These are phyloP conservation scores for Gymnarchus niloticus DNA, from an alignment of 2,113 vertebrate genomes.

Conservation along the genomic window DNA sequence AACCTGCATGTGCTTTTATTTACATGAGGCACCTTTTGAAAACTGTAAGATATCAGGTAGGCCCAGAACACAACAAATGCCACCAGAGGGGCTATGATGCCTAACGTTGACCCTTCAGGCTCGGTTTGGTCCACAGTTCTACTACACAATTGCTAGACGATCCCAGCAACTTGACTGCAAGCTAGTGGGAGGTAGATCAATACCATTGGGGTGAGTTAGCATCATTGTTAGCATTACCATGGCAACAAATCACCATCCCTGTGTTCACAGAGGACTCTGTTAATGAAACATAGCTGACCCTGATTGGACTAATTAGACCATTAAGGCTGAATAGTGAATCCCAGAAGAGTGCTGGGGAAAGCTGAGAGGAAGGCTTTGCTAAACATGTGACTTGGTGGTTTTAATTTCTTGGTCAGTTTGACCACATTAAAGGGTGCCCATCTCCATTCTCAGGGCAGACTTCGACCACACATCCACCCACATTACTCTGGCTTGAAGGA, in stretches of 20 bases:
- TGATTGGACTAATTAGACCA: slow-evolving; percentile 8
- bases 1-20: not conserved
- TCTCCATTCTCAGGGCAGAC: not conserved
- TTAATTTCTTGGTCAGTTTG: not conserved
- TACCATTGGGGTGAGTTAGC: not conserved
- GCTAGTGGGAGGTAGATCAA: not conserved
- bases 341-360: not conserved
- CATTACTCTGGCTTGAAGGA: too few relatives aligned
- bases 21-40: not conserved
- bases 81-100: not conserved
- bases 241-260: not conserved
- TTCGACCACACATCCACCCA: too few relatives aligned
- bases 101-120: not conserved
- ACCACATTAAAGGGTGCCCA: not conserved
- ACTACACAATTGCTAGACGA: too few relatives aligned
- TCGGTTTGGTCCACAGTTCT: not conserved
- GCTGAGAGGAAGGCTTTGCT: not conserved
- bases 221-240: not conserved
- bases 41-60: not conserved
- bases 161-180: not conserved
- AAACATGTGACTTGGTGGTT: not conserved
- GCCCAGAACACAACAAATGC: not conserved
- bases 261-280: not conserved
- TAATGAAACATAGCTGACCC: slow-evolving; percentile 6
- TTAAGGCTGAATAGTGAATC: not conserved